Conservation (phyloP, 2,113 vertebrate species). For the Mustela nigripes region DNA sequence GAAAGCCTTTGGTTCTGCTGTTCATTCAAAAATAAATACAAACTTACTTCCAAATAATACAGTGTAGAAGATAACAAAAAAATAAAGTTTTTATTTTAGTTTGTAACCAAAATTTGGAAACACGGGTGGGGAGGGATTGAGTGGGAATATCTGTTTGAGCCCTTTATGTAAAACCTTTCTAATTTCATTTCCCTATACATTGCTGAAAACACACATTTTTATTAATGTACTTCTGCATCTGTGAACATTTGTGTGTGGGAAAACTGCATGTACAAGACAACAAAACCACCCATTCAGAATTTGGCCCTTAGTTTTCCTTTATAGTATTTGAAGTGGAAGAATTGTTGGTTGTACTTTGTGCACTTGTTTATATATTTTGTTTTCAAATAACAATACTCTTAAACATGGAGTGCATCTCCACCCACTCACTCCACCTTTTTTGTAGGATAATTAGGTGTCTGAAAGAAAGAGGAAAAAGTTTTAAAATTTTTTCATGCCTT, state of each 20-base stretch:
- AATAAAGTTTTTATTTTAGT: constrained; percentile 8
- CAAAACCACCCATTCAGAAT: not conserved
- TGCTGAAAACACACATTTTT: constrained; percentile 18
- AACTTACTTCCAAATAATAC: not conserved
- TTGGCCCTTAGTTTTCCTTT: constrained; percentile 25
- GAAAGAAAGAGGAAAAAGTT: not conserved
- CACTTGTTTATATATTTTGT: not conserved
- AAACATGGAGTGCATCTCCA: not conserved
- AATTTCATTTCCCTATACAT: not conserved
- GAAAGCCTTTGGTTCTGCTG: not conserved
- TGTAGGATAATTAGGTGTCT: not conserved
- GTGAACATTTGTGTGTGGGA: not conserved
- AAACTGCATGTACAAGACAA: not conserved
- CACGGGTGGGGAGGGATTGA: not conserved
- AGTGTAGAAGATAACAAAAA: constrained; percentile 20
- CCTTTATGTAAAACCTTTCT: not conserved
- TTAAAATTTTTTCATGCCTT: not conserved
- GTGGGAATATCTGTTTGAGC: not conserved
- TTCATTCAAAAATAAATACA: constrained; percentile 36
- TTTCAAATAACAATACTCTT: not conserved
- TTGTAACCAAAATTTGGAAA: not conserved
- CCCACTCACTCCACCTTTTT: not conserved
- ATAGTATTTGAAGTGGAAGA: constrained; percentile 21
- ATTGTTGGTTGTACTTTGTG: constrained; percentile 46
- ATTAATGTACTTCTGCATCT: not conserved